Evolutionary conservation across 2,888 invertebrate species (phyloP).

Genomic region (Hetaerina titia): DNA sequence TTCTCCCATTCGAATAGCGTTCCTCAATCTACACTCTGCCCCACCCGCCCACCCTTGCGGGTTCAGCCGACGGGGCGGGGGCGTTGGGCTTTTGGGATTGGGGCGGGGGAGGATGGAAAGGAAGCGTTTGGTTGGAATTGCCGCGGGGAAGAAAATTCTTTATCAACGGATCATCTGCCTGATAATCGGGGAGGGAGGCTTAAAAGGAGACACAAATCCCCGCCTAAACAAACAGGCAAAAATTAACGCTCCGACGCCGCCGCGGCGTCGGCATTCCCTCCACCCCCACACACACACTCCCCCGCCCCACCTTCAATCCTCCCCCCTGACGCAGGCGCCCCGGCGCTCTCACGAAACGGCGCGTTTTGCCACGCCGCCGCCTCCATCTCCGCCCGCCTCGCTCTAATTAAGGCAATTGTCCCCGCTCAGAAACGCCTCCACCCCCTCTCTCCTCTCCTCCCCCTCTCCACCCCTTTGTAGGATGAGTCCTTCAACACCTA

Average conservation of each 20-base stretch:
- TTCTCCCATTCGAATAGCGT: not conserved
- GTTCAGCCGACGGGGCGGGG: not conserved
- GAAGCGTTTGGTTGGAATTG: not conserved
- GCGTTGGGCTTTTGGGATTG: no score
- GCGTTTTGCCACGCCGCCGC: not conserved
- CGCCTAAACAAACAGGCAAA: slow-evolving; percentile 20
- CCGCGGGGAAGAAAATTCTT: not conserved
- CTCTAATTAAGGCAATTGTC: slow-evolving; percentile 62
- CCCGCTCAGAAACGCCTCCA: not conserved
- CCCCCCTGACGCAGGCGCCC: not conserved
- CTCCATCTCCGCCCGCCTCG: not conserved
- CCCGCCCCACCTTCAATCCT: not conserved
- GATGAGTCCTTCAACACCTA: not conserved
- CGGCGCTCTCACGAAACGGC: slow-evolving; percentile 16
- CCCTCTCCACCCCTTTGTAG: not conserved
- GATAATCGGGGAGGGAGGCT: not conserved
- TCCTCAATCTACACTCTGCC: not conserved
- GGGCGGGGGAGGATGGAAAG: no score
- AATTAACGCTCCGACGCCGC: not conserved
- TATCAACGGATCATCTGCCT: slow-evolving; percentile 6
- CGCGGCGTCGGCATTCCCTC: not conserved
- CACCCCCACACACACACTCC: not conserved
- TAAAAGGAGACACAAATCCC: slow-evolving; percentile 26
- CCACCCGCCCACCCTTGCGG: not conserved
- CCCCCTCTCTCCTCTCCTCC: not conserved